Base-by-base conservation (phyloP, 2,888 invertebrate species). In the Drosophila pegasa region DNA sequence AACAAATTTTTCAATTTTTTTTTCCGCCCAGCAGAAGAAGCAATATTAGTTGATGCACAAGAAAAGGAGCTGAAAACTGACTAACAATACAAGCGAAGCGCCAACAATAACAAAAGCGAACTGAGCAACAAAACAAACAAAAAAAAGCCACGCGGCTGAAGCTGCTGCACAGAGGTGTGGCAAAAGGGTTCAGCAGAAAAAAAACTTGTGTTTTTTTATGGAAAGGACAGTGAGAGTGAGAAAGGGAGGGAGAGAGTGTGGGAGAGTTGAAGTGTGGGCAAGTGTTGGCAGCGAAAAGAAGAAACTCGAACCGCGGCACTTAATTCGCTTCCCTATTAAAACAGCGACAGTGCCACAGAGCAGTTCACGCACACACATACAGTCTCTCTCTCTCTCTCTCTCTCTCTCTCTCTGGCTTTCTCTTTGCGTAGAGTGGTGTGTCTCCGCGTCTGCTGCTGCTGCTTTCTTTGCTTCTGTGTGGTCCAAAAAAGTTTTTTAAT, bases 401-500 rank as follows among this genome's bases (percentile, higher is more conserved):
- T 41, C 22, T 37, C 51, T 27, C 25, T n/a, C 29, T 31, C 9
- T 31, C 29, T n/a, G 35, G 12, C 43, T 18, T 20, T n/a, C 37
- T 10, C n/a, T 20, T n/a, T 33, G 33, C 62, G 48, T 41, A 64
- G 68, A 65, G 66, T 59, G 22, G 41, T 33, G 47, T 67, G 41
- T 55, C 54, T 40, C 47, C 56, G 41, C 37, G 56, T 48, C 75
- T 56, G 45, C 29, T 60, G 29, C 29, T 27, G 27, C 43, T 16
- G 50, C 62, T 70, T 71, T 68, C 76, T 78, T n/a, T 75, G 76
- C 70, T 78, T 78, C n/a, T 75, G 76, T 78, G 71, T 65, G 73
- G 78, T 78, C 65, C 69, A 86, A 74, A 77, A 81, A 87, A 87
- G 62, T 87, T 87, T 87, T 87, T 87, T 87, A 87, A 87, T 87